These are phyloP conservation scores for Silvanus unidentatus DNA, from an alignment of 2,888 invertebrate genomes.

Conservation along the genomic window DNA sequence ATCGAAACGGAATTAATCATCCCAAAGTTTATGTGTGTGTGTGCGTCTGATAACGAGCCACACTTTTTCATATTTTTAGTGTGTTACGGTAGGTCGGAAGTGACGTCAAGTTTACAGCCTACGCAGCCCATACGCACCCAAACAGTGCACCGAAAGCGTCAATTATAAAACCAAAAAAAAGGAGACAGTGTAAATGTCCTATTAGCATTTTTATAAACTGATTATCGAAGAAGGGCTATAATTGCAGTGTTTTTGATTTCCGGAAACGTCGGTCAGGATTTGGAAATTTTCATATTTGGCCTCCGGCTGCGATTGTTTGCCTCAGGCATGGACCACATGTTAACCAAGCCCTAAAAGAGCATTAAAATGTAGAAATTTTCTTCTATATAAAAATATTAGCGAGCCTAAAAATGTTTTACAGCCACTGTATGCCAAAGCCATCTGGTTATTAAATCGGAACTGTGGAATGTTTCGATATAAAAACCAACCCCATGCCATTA, in stretches of 20 bases:
- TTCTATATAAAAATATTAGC: not conserved
- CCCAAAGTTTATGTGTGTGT: too few species aligned
- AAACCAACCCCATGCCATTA: too few species aligned
- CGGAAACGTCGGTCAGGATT: constrained; percentile 1
- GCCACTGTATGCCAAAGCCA: not conserved
- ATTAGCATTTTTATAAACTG: not conserved
- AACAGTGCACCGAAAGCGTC: not conserved
- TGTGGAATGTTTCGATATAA: too few species aligned
- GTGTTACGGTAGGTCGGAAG: constrained; percentile 1
- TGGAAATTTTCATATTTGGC: not conserved
- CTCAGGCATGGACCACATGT: not conserved
- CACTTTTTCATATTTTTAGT: not conserved
- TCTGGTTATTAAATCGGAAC: not conserved
- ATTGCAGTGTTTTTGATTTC: not conserved
- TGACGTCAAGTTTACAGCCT: not conserved
- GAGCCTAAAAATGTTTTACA: too few species aligned
- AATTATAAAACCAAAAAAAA: not conserved
- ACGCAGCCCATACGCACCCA: constrained; percentile 2
- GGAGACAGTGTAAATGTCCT: not conserved
- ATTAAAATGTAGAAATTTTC: not conserved
- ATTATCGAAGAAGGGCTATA: too few species aligned
- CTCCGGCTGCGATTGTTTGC: not conserved
- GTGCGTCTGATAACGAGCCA: too few species aligned
- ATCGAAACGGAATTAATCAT: not conserved
- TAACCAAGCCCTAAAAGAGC: too few species aligned